Evolutionary conservation across 1,140 invertebrate genomes (phyloP).

Genomic region (Thaumetopoea pityocampa): DNA sequence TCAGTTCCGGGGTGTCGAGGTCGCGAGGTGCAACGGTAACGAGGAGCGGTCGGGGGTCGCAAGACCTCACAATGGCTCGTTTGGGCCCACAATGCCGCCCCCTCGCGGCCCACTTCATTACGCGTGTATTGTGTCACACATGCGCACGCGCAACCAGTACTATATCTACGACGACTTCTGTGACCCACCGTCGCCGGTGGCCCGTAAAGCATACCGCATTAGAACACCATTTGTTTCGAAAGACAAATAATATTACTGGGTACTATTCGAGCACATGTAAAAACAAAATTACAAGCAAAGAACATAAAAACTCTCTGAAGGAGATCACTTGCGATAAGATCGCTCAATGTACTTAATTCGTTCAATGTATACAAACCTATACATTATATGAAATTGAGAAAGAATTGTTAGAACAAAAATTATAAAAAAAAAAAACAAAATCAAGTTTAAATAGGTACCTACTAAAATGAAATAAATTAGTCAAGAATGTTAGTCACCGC

Average conservation of each 20-base stretch:
- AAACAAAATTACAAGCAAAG: too few species aligned
- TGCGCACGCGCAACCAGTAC: conserved; percentile 29
- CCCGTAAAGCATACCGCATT: conserved; percentile 32
- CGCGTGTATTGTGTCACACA: conserved; percentile 55
- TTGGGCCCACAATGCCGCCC: conserved; percentile 63
- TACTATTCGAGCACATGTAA: too few species aligned
- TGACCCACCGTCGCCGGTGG: conserved; percentile 45
- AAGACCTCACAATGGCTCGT: conserved; percentile 56
- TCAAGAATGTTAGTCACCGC: too few species aligned
- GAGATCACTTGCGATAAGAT: too few species aligned
- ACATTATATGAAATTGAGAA: too few species aligned
- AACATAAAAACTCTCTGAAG: too few species aligned
- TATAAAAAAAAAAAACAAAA: too few species aligned
- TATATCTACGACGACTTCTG: conserved; percentile 40
- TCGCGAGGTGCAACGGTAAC: conserved; percentile 38
- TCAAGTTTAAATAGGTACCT: too few species aligned
- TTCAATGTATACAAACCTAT: too few species aligned
- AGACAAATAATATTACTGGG: conserved; percentile 9
- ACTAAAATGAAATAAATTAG: too few species aligned
- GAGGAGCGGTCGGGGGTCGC: conserved; percentile 46
- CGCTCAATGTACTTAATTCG: too few species aligned
- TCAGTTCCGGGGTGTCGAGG: conserved; percentile 31
- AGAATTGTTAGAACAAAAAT: too few species aligned
- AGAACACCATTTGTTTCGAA: conserved; percentile 27
- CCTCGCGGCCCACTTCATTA: conserved; percentile 70